Base-by-base conservation (phyloP, 1,140 invertebrate species). In the Drosophila dunni region DNA sequence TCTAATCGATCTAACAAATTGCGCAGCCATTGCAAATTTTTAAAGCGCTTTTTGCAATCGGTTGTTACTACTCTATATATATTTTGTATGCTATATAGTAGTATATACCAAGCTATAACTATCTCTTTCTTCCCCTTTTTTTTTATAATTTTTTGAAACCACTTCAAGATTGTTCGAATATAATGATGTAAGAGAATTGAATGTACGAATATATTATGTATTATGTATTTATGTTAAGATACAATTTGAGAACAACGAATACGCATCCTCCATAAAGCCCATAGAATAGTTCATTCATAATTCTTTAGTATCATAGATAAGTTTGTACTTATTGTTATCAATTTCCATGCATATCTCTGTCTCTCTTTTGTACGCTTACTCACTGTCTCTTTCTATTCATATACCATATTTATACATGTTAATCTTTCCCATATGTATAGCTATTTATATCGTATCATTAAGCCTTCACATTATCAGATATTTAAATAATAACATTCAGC, bases 101-200 rank as follows among this genome's bases (percentile, higher is more conserved):
- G 9, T 20, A 46, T n/a, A 11, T 46, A 45, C 5, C 13, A 15
- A 17, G 13, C n/a, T n/a, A 5, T 45, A 24, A 29, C 7, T 33
- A 29, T 51, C 9, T 38, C 42, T 68, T 11, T 50, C 6, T 60
- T 7, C 36, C 29, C 42, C 8, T 38, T 54, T 42, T 61, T 20
- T 45, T 54, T 63, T 53, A 15, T 62, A 8, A 50, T 46, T 64
- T 17, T n/a, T 44, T 44, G 48, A 56, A 33, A 48, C 15, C 40
- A 10, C 38, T 40, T 67, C 50, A 29, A 54, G 34, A 45, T 68
- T 69, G 65, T 69, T 74, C 58, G 71, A 74, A 69, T 69, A 69
- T 61, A 66, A 45, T 29, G 36, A 36, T 54, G 3, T 29, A 29
- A 68, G 36, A 40, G 36, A 44, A 61, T 29, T 58, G 15, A 56